Percentiles rank a stretch among this genome's conserved stretches.
phyloP scores from a whole-genome alignment of 2,113 vertebrate species.

The Saguinus imperator region DNA sequence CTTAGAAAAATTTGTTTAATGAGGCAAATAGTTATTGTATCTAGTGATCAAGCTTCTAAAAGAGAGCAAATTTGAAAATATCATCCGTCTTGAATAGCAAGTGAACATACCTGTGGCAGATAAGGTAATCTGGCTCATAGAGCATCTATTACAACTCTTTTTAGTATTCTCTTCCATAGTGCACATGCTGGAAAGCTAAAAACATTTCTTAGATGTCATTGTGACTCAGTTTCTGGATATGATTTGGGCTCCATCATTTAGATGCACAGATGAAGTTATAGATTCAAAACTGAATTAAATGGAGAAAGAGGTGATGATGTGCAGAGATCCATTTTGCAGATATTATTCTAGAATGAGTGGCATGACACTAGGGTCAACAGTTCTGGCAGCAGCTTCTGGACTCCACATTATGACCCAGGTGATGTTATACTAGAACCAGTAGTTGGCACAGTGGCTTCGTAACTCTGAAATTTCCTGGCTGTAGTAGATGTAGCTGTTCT shows the following conservation, averaged over 20 bases:
- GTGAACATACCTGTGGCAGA: neutral
- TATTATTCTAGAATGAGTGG: neutral
- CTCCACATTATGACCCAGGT: neutral
- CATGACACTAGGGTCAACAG: neutral
- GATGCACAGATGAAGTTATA: neutral
- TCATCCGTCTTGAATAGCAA: neutral
- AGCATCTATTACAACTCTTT: neutral
- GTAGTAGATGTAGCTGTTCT: neutral
- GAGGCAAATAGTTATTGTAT: neutral
- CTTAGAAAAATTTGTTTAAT: neutral
- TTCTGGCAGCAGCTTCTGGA: neutral
- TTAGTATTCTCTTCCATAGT: neutral
- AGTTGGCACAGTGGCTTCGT: neutral
- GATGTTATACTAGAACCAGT: neutral
- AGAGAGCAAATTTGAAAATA: neutral
- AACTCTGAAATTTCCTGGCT: neutral
- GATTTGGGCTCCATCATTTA: neutral
- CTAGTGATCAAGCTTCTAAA: neutral
- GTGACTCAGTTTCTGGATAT: neutral
- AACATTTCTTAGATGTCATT: neutral
- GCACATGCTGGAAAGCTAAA: neutral
- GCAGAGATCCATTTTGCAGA: neutral
- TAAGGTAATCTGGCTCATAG: neutral
- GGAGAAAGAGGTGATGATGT: neutral
- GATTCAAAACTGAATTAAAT: neutral